Percentiles rank a stretch among this genome's conserved stretches.
Evolutionary conservation across 64 coral and sea anemone species (phyloP).

Genomic region (Exaiptasia diaphana): DNA sequence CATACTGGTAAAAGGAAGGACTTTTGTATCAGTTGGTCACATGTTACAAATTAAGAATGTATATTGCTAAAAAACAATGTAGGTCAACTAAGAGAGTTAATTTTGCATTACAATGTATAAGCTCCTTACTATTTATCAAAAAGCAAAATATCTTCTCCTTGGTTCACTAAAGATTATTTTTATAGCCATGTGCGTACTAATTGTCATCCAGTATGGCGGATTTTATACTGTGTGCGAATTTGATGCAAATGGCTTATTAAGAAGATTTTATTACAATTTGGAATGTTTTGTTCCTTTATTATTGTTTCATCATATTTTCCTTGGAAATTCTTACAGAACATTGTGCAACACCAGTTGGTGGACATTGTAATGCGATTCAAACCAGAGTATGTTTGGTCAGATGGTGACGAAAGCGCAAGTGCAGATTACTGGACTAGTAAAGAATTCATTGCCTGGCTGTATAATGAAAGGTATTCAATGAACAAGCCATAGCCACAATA

Average conservation of each 20-base stretch:
- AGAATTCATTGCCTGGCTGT: conserved; percentile 67
- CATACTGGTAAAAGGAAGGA: too few species aligned
- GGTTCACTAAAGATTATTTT: background rate
- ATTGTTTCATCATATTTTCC: background rate
- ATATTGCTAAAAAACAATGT: background rate
- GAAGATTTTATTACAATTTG: background rate
- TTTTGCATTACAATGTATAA: background rate
- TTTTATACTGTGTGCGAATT: background rate
- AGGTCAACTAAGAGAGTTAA: background rate
- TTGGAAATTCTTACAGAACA: background rate
- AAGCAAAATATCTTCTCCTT: background rate
- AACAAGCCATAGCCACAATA: background rate
- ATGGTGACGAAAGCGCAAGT: conserved; percentile 67
- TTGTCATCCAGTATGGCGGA: too few species aligned
- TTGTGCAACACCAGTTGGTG: background rate
- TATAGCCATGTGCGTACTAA: too few species aligned
- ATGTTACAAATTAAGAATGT: background rate
- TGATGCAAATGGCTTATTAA: background rate
- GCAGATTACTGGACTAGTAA: conserved; percentile 66
- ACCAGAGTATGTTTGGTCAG: conserved; percentile 80
- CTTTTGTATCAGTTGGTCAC: too few species aligned
- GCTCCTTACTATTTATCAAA: background rate
- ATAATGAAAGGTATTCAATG: conserved; percentile 60
- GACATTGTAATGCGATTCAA: conserved; percentile 50
- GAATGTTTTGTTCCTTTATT: background rate